A percentile compares a stretch with the other conserved stretches of the same genome.
Evolutionary conservation across 2,888 invertebrate species (phyloP).

Genomic region (Meliscaeva auricollis): DNA sequence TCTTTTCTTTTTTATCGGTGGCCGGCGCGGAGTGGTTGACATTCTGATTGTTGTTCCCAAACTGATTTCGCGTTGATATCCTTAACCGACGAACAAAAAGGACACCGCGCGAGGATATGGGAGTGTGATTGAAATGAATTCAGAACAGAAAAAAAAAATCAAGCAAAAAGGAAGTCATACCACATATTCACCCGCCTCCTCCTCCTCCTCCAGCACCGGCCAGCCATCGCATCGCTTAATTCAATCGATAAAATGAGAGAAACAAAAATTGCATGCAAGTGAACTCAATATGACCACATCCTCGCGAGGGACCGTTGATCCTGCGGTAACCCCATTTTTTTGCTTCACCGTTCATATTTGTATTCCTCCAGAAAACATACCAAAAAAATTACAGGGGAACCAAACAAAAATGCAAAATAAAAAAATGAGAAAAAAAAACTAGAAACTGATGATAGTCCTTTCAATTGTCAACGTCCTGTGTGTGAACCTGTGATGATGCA

Average conservation of each 20-base stretch:
- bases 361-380: conserved; percentile 53
- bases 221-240: conserved; percentile 45
- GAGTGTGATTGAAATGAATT: conserved; percentile 64
- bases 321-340: conserved; percentile 56
- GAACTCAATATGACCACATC: conserved; percentile 70
- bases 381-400: conserved; percentile 35
- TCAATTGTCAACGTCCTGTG: conserved; percentile 64
- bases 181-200: conserved; percentile 19
- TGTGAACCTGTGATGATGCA: conserved; percentile 40
- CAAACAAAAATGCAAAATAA: background rate
- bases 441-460: conserved; percentile 70
- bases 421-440: conserved; percentile 29
- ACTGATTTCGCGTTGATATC: conserved; percentile 75
- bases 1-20: conserved; percentile 38
- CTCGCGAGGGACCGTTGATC: conserved; percentile 65
- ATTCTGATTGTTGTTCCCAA: conserved; percentile 72
- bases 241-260: conserved; percentile 60
- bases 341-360: conserved; percentile 50
- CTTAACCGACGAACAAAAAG: conserved; percentile 69
- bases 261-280: conserved; percentile 52
- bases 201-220: too few relatives aligned
- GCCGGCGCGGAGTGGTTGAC: conserved; percentile 62
- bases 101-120: conserved; percentile 53
- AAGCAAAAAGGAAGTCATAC: conserved; percentile 41
- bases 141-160: conserved; percentile 1